Evolutionary conservation across 1,140 invertebrate species (phyloP), one percentile per base, ranked within the genome.

Genomic region (Calephelis virginiensis): DNA sequence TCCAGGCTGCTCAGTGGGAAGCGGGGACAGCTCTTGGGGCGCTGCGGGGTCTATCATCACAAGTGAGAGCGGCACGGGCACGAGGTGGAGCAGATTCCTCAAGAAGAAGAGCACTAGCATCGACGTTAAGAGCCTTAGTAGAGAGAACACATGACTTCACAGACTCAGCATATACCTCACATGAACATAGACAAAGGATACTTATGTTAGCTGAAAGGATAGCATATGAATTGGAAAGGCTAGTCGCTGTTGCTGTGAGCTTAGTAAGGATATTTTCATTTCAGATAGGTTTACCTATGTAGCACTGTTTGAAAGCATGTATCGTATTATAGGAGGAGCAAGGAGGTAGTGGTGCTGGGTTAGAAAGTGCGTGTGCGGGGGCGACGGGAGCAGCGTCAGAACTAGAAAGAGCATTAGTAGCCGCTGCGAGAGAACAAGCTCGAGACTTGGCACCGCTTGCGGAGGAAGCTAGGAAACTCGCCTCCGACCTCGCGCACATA

Each of bases 61-160:
- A 90, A 71, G 86, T 89, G 45, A 74, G 89, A 7, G 77, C 85
- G 10, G 87, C 89, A 37, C 68, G 84, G 17, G 83, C 85, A 10
- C 81, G 92, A 63, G 90, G 92, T 67, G 87, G 89, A 88, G 70
- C 89, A 82, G 92, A 95, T 83, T 78, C 93, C 85, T 68, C 93
- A 74, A 93, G 94, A 75, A 92, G 95, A 68, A 95, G 97, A 73
- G 95, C 97, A 37, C 92, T 99, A 14, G 94, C 95, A 0, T 85
- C 94, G 70, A 96, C 97, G 40, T 93, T 99, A 75, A 97, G 99
- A 66, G 95, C 96, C 46, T 95, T 99, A 14, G 95, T 98, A 43
- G 98, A 99, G 91, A 95, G 97, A 76, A 98, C 97, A 63, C 98
- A 99, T 92, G 99, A 99, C 90, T 99, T 99, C 92, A 99, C 99